Base-by-base conservation (phyloP, 2,888 invertebrate species). In the Epinotia demarniana region DNA sequence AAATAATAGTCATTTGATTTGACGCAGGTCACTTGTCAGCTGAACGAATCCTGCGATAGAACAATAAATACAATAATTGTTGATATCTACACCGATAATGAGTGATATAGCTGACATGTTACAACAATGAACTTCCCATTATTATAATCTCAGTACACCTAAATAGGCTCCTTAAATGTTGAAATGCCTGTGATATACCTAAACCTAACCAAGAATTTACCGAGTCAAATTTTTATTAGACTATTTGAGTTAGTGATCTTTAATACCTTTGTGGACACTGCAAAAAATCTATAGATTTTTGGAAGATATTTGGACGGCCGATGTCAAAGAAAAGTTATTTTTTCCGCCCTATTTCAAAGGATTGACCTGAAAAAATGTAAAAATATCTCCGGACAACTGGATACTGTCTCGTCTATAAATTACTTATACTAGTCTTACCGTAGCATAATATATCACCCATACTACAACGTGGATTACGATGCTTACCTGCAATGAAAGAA, bases 401-500 rank as follows among this genome's bases (percentile, higher is more conserved):
- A 33, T 33, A 33, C 33, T 39, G 39, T 9, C 39, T 39, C 39
- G 39, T 39, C 33, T 5, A 33, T 39, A 18, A 13, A n/a, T 19
- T n/a, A 46, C 19, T 39, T 69, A 46, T 18, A 39, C n/a, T 69
- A 27, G 19, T 58, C 71, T 75, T 72, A 72, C 66, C 61, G 61
- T 53, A 19, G n/a, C 18, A 49, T 27, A 23, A 43, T 12, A 53
- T 60, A 33, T 43, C 23, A 61, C 39, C 55, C 53, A 23, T 16
- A 33, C 16, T 66, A 57, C 61, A 66, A 77, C 39, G 39, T 39
- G 8, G 39, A 39, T 39, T 9, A 9, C 39, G 39, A 39, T 80
- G 82, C 86, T 85, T 86, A 86, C 86, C 86, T 86, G 85, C 61
- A 85, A 81, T 79, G 79, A 75, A 81, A 75, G 73, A 78, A 58